A percentile compares a stretch with the other conserved stretches of the same genome.
Conservation (phyloP, 2,113 vertebrate genomes). For the Chaetorhynchus papuensis region DNA sequence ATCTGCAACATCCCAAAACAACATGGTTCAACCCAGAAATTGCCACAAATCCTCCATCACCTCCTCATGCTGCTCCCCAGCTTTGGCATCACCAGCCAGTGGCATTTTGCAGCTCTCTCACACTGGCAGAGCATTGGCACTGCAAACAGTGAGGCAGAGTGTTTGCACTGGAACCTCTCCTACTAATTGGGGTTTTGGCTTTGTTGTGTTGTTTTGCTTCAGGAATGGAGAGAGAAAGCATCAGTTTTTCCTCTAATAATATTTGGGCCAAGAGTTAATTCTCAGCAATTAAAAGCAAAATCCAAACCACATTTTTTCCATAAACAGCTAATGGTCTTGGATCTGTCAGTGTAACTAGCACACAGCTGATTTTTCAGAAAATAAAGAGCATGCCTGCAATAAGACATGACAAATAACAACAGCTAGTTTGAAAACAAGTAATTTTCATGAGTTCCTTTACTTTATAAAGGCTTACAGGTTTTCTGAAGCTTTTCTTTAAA, state of each 20-base stretch:
- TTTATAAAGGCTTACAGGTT: not conserved
- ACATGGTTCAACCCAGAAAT: not conserved
- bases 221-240: not conserved
- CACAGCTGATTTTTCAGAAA: not conserved
- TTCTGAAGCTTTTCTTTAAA: not conserved
- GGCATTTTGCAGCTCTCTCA: not conserved
- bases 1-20: not conserved
- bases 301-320: conserved; percentile 25
- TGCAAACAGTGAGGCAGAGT: not conserved
- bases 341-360: not conserved
- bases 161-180: not conserved
- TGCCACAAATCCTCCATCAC: not conserved
- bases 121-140: not conserved
- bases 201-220: not conserved
- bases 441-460: not conserved
- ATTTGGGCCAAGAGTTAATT: conserved; percentile 3
- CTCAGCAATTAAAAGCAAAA: conserved; percentile 25
- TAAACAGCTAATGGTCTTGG: not conserved
- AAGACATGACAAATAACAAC: not conserved
- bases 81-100: not conserved
- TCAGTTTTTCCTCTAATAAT: conserved; percentile 26
- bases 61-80: not conserved
- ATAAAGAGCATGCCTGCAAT: not conserved
- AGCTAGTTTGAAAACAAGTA: not conserved
- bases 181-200: not conserved